Conservation (phyloP, 1,140 invertebrate genomes). For the Idris sp. region DNA sequence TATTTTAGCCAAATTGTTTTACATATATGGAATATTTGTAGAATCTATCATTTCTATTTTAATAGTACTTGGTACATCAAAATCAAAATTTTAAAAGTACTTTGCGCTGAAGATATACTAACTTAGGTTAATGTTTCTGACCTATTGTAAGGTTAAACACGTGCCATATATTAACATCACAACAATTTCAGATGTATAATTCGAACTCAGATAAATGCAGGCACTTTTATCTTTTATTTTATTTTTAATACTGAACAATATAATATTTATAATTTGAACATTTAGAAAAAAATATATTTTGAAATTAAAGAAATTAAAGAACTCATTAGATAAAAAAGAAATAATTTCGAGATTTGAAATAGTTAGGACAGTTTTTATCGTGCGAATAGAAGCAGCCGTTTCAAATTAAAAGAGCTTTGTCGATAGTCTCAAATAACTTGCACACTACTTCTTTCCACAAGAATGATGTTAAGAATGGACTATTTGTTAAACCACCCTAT, state of each 20-base stretch:
- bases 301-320: background rate
- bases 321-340: conserved; percentile 1
- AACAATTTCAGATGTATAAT: background rate
- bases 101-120: too few relatives aligned
- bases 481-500: conserved; percentile 58
- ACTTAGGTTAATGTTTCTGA: too few relatives aligned
- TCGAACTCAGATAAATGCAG: too few relatives aligned
- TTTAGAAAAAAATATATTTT: too few relatives aligned
- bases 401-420: conserved; percentile 54
- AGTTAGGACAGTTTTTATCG: conserved; percentile 55
- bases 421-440: conserved; percentile 39
- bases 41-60: too few relatives aligned
- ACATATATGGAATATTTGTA: too few relatives aligned
- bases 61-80: too few relatives aligned
- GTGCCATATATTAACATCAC: conserved; percentile 1
- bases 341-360: conserved; percentile 41
- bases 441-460: conserved; percentile 44
- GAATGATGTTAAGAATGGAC: conserved; percentile 61
- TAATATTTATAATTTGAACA: too few relatives aligned
- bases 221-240: too few relatives aligned
- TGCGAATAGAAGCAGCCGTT: conserved; percentile 59
- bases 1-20: too few relatives aligned
- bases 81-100: too few relatives aligned
- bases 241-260: too few relatives aligned
- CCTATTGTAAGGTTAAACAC: conserved; percentile 23